Evolutionary conservation across 2,113 vertebrate species (phyloP), one percentile per base, ranked within the genome.

Genomic region (Glaucomys volans): DNA sequence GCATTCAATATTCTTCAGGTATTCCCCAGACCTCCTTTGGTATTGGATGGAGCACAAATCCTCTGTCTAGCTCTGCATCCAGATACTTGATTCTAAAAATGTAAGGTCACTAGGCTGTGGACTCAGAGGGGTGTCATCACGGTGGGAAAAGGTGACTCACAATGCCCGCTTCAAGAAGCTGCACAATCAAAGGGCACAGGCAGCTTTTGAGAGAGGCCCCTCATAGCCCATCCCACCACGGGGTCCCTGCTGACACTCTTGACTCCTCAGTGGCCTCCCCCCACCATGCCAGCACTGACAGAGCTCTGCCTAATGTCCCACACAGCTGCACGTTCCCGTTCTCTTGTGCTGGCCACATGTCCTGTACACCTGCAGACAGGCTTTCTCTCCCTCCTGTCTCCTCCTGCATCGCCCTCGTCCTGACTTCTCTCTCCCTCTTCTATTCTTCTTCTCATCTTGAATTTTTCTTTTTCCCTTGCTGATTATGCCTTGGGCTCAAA

Each of bases 171-270:
- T 22, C 87, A 50, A 85, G 83, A 5, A 24, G 30, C 40, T n/a
- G 54, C 32, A 18, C 37, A 1, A 69, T 22, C 32, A 8, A 74
- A 80, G 42, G 83, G 9, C 59, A 88, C 12, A 22, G 0, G 28
- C 4, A 14, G 72, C 77, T 77, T 79, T 10, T 0, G 32, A 37
- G 24, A 69, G 81, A 13, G 24, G 3, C 9, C 13, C 30, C n/a
- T 37, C 17, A 1, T 4, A 10, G 13, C 32, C 10, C 26, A 13
- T 42, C 2, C 50, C 14, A 40, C 16, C 32, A 1, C 0, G 3
- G 74, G n/a, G 22, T 6, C 42, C 28, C 18, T 0, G 8, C 50
- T 5, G 2, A 59, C 2, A 14, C 37, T 10, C 26, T 1, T 1
- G 37, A 9, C 8, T 4, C 20, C 22, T 22, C 7, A 6, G 20